Evolutionary conservation across 2,888 invertebrate genomes (phyloP).

Genomic region (Brachyptera risi): DNA sequence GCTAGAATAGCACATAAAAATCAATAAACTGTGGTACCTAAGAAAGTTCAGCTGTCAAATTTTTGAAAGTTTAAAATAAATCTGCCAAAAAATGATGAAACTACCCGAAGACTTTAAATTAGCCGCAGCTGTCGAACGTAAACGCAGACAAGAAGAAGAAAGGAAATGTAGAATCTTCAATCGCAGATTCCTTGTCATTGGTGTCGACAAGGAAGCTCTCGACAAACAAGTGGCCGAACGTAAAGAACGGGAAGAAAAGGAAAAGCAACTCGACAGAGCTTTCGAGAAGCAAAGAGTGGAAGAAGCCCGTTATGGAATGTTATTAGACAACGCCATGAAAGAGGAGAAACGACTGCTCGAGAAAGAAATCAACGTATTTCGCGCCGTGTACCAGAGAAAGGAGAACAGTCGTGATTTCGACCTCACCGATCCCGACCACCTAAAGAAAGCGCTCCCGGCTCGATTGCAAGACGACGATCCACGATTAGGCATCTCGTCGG

Average conservation of each 20-base stretch:
- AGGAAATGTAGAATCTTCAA: constrained; percentile 80
- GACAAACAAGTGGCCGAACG: constrained; percentile 79
- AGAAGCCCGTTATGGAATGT: constrained; percentile 54
- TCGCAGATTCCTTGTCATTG: constrained; percentile 73
- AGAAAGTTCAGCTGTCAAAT: too few relatives aligned
- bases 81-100: constrained; percentile 49
- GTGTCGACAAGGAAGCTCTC: constrained; percentile 75
- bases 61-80: too few relatives aligned
- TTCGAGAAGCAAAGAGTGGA: constrained; percentile 61
- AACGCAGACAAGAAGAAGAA: constrained; percentile 71
- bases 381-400: constrained; percentile 68
- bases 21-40: too few relatives aligned
- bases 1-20: too few relatives aligned
- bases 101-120: constrained; percentile 74
- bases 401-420: constrained; percentile 82
- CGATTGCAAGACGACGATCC: constrained; percentile 67
- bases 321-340: constrained; percentile 49
- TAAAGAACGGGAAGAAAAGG: constrained; percentile 58
- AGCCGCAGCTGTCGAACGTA: constrained; percentile 74
- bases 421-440: constrained; percentile 74
- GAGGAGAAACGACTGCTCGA: constrained; percentile 57
- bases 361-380: constrained; percentile 69
- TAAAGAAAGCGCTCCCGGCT: constrained; percentile 71
- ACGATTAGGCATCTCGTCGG: constrained; percentile 70
- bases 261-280: constrained; percentile 55